Evolutionary conservation across 2,888 invertebrate species (phyloP).

Genomic region (Neoitamus cyanurus): DNA sequence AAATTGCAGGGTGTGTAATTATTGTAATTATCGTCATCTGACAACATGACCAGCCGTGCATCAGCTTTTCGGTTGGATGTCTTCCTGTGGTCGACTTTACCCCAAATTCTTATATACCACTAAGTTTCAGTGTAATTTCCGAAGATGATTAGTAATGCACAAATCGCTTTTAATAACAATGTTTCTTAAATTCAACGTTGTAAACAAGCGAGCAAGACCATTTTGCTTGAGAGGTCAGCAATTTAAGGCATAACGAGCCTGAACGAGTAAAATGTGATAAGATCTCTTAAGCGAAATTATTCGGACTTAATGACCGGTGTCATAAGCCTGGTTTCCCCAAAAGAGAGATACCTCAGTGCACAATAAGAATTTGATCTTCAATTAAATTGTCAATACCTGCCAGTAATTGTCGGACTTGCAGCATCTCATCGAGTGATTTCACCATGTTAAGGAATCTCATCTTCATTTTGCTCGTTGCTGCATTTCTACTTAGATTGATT

Average conservation of each 20-base stretch:
- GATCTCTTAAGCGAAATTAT: neutral
- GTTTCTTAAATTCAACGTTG: neutral
- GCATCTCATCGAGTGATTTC: neutral
- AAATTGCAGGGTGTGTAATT: constrained; percentile 5
- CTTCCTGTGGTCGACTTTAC: neutral
- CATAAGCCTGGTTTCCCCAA: neutral
- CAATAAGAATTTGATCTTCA: neutral
- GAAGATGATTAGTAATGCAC: neutral
- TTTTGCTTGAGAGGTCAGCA: neutral
- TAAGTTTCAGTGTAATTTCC: neutral
- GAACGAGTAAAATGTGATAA: neutral
- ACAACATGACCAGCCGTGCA: neutral
- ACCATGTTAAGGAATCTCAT: neutral
- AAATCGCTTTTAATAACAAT: neutral
- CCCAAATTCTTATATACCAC: neutral
- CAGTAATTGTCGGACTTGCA: neutral
- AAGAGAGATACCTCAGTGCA: neutral
- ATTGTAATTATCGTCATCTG: constrained; percentile 17
- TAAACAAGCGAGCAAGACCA: neutral
- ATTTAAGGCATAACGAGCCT: neutral
- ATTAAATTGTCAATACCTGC: neutral
- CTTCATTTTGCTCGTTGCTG: neutral
- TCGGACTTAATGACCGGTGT: neutral
- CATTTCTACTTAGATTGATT: neutral
- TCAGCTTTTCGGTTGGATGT: neutral